A percentile compares a stretch with the other conserved stretches of the same genome.
Evolutionary conservation across 2,888 invertebrate species (phyloP).

Genomic region (Torymus auratus): DNA sequence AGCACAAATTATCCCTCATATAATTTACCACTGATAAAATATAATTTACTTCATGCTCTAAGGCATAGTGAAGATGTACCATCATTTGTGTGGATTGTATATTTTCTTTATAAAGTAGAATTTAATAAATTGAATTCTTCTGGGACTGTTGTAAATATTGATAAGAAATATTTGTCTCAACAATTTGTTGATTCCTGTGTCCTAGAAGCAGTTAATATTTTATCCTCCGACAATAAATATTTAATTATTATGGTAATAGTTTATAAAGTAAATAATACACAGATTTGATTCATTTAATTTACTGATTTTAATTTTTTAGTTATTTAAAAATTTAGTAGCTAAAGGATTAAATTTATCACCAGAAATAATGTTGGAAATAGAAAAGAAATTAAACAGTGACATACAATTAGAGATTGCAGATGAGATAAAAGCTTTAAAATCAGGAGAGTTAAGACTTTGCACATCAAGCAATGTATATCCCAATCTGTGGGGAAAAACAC

Average conservation of each 20-base stretch:
- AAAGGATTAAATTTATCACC: constrained; percentile 25
- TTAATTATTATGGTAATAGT: constrained; percentile 15
- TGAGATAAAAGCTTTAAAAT: too few relatives aligned
- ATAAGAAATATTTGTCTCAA: too few relatives aligned
- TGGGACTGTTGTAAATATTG: too few relatives aligned
- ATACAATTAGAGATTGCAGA: background rate
- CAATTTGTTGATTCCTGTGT: too few relatives aligned
- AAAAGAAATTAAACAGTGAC: background rate
- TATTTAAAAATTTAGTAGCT: constrained; percentile 46
- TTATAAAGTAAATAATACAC: background rate
- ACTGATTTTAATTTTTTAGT: constrained; percentile 34
- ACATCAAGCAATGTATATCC: too few relatives aligned
- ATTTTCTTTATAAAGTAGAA: too few relatives aligned
- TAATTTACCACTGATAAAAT: background rate
- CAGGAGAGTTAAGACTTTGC: too few relatives aligned
- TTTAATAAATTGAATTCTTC: too few relatives aligned
- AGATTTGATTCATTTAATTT: background rate
- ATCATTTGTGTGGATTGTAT: too few relatives aligned
- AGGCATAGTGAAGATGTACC: constrained; percentile 38
- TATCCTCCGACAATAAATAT: constrained; percentile 4
- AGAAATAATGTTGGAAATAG: constrained; percentile 37
- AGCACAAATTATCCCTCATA: background rate
- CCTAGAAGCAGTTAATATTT: too few relatives aligned
- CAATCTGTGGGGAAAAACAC: too few relatives aligned
- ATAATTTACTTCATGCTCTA: constrained; percentile 23